Base-by-base conservation (phyloP, 1,140 invertebrate genomes). In the Zaprionus lachaisei region DNA sequence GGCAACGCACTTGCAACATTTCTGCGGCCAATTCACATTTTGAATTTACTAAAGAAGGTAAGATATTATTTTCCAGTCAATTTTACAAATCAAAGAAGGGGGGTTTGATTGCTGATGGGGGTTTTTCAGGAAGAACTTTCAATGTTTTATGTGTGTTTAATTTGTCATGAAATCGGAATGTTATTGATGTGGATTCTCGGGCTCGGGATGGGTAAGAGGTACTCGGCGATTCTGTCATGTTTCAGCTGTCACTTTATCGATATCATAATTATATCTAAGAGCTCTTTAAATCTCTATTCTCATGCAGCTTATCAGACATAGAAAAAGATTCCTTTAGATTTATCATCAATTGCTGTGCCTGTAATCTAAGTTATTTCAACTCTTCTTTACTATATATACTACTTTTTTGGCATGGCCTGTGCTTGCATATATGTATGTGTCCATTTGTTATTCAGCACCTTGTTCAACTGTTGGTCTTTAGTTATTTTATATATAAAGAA, bases 161-260 rank as follows among this genome's bases (percentile, higher is more conserved):
- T 51, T 51, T 51, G 47, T 51, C 47, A 51, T 51, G 47, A 51
- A 51, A 51, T 51, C 47, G 47, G 47, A 51, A 51, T 51, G 47
- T 51, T 22, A 22, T 51, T 51, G 47, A 51, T 51, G 47, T 51
- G 47, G 47, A 51, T 51, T 22, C 47, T 51, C 47, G 47, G 47
- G 47, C 47, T 2, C 28, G 28, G 20, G 47, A 51, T 51, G 47
- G 47, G 47, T 51, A 51, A 51, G 47, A 51, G 20, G 47, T 22
- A 51, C 47, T 24, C 47, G 2, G 11, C 20, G 20, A 51, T 24
- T 51, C 20, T 51, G 6, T 51, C 11, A 5, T 51, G 47, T 51
- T 51, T 51, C 20, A 51, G 20, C 20, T 51, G 11, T 20, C 22
- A 14, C 20, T 51, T 14, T 14, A 51, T 51, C 12, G 11, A 51